Conservation (phyloP, 2,113 vertebrate genomes). For the Circaetus cinerascens region DNA sequence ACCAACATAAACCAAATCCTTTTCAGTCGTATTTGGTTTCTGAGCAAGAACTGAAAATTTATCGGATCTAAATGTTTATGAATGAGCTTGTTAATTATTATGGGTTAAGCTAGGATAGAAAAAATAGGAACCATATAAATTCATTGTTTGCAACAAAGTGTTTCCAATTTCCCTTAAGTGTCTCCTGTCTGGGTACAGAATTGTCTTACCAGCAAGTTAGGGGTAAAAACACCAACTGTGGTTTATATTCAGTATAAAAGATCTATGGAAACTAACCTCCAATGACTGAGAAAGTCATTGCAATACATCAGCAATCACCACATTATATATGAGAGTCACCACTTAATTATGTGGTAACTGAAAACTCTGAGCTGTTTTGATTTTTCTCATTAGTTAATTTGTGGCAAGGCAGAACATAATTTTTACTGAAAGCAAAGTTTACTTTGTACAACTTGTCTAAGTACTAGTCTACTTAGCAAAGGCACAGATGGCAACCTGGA, state of each 20-base stretch:
- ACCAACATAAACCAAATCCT: not conserved
- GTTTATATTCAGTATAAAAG: not conserved
- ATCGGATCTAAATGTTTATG: not conserved
- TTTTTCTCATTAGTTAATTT: not conserved
- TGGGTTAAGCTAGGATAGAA: not conserved
- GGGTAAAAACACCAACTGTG: not conserved
- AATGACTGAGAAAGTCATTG: not conserved
- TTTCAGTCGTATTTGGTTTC: not conserved
- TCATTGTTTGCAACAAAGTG: not conserved
- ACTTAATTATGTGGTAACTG: not conserved
- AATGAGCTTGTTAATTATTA: not conserved
- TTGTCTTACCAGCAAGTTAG: not conserved
- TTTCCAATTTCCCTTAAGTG: not conserved
- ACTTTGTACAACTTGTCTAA: not conserved
- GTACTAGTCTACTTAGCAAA: not conserved
- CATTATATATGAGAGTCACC: not conserved
- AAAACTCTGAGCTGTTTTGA: not conserved
- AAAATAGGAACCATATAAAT: not conserved
- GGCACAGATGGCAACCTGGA: not conserved
- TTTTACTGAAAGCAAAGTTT: not conserved
- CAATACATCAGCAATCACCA: not conserved
- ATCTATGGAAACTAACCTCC: not conserved
- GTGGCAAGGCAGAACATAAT: not conserved
- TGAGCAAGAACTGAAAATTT: not conserved
- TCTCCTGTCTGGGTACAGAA: not conserved